Base-by-base conservation (phyloP, 2,888 invertebrate genomes). In the Melanchra persicariae region DNA sequence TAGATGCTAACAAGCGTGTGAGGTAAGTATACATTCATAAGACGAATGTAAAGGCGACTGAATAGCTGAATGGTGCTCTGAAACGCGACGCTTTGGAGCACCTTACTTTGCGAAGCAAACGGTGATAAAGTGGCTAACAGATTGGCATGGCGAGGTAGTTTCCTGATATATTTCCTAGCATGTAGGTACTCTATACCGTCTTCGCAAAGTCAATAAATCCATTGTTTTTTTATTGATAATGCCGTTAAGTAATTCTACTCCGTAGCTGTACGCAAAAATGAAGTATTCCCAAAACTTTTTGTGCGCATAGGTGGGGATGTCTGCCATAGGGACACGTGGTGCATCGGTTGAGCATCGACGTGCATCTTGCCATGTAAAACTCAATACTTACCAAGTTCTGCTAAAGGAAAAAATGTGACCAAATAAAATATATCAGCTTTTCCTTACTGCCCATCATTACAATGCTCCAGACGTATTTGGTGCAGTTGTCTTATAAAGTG, bases 1-100 rank as follows among this genome's bases (percentile, higher is more conserved):
- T 68, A 49, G 12, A 12, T 7, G 24, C 49, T 75, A 60, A 60
- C 60, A 55, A 69, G 55, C 37, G 47, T 60, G 49, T 37, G 43
- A 49, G 26, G 24, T 55, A 51, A 60, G 68, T 51, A 37, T 37
- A 45, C 37, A 74, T 73, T 58, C 66, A 58, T 58, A n/a, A 45
- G 7, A n/a, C 17, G 57, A 51, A 51, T 12, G 37, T 37, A 24
- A 57, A 57, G 15, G 8, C 17, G 1, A 45, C 15, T 37, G 49
- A 74, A 37, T 58, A 15, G 12, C 49, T 74, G 26, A 34, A 74
- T 74, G 66, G 43, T 74, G 19, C 66, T 66, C 12, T 26, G 43
- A 66, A 66, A 74, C 43, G 74, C 22, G 22, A 37, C 10, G 43
- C 26, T 26, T n/a, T 43, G 19, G 34, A 64, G 74, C 37, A 17